These are phyloP conservation scores for Hydractinia symbiolongicarpus DNA, from an alignment of 30 jellyfish, hydroid and myxozoan genomes.

Conservation along the genomic window DNA sequence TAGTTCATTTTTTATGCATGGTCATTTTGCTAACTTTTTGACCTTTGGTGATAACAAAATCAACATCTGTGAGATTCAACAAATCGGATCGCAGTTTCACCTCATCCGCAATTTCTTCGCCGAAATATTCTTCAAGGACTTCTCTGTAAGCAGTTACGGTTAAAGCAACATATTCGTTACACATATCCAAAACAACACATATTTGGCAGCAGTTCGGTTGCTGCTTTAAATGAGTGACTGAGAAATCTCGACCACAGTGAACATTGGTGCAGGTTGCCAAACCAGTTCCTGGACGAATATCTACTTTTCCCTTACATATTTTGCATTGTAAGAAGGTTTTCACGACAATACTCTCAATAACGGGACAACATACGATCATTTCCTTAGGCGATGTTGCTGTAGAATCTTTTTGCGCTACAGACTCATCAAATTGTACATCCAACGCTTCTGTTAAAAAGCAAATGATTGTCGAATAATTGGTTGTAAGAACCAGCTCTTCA, in stretches of 20 bases:
- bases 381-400: neutral
- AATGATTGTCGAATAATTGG: neutral
- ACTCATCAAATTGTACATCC: neutral
- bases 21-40: no score
- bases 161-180: no score
- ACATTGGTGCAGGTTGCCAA: neutral
- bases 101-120: no score
- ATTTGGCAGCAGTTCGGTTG: neutral
- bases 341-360: neutral
- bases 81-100: no score
- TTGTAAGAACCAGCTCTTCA: neutral
- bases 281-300: constrained; percentile 11
- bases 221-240: neutral
- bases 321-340: neutral
- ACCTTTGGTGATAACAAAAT: no score
- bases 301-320: neutral
- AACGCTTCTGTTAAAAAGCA: neutral
- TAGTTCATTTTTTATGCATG: no score
- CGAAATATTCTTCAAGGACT: no score
- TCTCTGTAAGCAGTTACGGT: no score
- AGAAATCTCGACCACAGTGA: neutral
- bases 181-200: neutral
- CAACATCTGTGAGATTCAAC: no score
- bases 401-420: neutral
- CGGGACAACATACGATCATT: neutral